Base-by-base conservation (phyloP, 2,797 vertebrate species). In the Brachyrhaphis roseni region DNA sequence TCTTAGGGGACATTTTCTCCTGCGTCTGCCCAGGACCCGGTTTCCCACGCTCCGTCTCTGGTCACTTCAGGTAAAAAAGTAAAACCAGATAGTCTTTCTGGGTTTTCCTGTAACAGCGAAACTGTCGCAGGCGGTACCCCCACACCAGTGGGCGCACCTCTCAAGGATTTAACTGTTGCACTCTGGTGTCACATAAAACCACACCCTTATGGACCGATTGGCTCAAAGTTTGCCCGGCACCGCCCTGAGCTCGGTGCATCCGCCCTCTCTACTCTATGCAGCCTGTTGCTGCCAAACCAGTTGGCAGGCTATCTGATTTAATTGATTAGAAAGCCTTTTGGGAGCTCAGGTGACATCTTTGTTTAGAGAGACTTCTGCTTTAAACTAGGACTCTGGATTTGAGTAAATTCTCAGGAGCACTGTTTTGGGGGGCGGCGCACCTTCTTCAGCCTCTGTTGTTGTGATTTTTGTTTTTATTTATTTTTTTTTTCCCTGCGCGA, bases 71-170 rank as follows among this genome's bases (percentile, higher is more conserved):
- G 47, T 46, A 0, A 1, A 31, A 46, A 28, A 31, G 59, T 13
- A 41, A 70, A 70, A 41, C 20, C 18, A 66, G 18, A 66, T 6
- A 2, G 28, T 71, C 39, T 3, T 16, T 28, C 41, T 46, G 68
- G 41, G 41, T 8, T 53, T 34, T 72, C 51, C 71, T 46, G 66
- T 16, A 13, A 73, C 43, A 78, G 57, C 73, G 82, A 79, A 78
- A 3, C 81, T 18, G 59, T 84, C 82, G 84, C 91, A 86, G 75
- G 0, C 83, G 18, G 76, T 34, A 70, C 86, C 64, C 64, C 26
- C 89, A 93, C 93, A 82, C 94, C 93, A 94, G 90, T 92, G 72
- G 93, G 93, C 91, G 93, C 90, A 93, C 88, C 90, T 93, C 93
- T 76, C 95, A 87, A 91, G 85, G 66, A 41, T 91, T 91, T 91